These are phyloP conservation scores for Orientallactaga sibirica DNA, from an alignment of 2,797 vertebrate species.

Conservation along the genomic window DNA sequence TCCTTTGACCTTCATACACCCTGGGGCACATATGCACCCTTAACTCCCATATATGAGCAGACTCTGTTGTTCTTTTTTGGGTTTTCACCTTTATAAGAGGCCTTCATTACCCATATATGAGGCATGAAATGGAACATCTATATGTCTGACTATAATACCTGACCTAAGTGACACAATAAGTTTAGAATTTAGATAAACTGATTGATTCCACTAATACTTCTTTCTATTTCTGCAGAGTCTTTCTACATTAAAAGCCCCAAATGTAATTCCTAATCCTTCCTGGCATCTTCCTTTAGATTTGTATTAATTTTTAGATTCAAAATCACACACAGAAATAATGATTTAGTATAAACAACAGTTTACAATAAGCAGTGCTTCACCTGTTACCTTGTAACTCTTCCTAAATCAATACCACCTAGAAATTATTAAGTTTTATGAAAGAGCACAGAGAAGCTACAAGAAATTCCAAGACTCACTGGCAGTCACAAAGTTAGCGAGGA, in stretches of 20 bases:
- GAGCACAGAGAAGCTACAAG: neutral
- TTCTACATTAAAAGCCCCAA: neutral
- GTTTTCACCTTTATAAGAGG: neutral
- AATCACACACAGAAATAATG: neutral
- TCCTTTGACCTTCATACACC: too few species aligned
- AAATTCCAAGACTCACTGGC: neutral
- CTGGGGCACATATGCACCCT: too few species aligned
- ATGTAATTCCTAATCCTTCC: neutral
- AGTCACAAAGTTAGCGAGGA: neutral
- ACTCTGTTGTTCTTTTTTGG: neutral
- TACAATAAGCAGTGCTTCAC: neutral
- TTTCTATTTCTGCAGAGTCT: neutral
- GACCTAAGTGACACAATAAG: neutral
- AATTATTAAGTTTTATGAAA: neutral
- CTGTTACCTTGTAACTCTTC: neutral
- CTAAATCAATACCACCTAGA: neutral
- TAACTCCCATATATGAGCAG: neutral
- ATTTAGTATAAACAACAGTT: neutral
- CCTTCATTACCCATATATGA: neutral
- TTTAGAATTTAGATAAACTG: neutral
- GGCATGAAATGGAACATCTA: neutral
- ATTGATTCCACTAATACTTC: neutral
- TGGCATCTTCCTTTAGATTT: slow-evolving; percentile 12
- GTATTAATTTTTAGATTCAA: neutral
- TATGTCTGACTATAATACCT: neutral